Base-by-base conservation (phyloP, 2,888 invertebrate species). In the Rhorus exstirpatorius region DNA sequence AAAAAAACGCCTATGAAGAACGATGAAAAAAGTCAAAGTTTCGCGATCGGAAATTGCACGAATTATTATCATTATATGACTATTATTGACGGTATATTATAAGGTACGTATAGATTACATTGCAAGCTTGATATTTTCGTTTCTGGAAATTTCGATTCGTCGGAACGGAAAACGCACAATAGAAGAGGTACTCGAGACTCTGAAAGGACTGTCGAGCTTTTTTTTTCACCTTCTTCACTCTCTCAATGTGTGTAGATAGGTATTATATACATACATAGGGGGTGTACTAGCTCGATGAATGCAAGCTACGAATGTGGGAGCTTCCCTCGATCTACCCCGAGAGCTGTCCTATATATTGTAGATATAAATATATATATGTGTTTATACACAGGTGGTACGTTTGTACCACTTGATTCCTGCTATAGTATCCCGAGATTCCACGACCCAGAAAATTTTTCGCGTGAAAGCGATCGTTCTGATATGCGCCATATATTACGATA, bases 381-480 rank as follows among this genome's bases (percentile, higher is more conserved):
- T 38, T 12, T n/a, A n/a, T 12, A 51, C 10, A 17, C 1, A 74
- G 26, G 31, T 58, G 51, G 10, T 38, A 51, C 31, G 10, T 12
- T 4, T 17, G 17, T 35, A 19, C 35, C 51, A 68, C 61, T 60
- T 12, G 68, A 51, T 17, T n/a, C n/a, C n/a, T n/a, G n/a, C n/a
- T n/a, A n/a, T n/a, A n/a, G 12, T 17, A 21, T 61, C 49, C 68
- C 31, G 61, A 61, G 24, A 61, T 80, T 75, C n/a, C 55, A 65
- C 76, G 79, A 77, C 74, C 86, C 63, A 87, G 86, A 88, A 88
- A 55, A 86, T 72, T 49, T 35, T 31, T 8, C 38, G 31, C 65
- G 55, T 67, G 35, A 86, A 81, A 14, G 26, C 24, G 26, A 46
- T 65, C 26, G 26, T 26, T 24, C 4, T 10, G 14, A 78, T 79